Evolutionary conservation across 2,888 invertebrate genomes (phyloP), one percentile per base, ranked within the genome.

Genomic region (Pheosia tremula): DNA sequence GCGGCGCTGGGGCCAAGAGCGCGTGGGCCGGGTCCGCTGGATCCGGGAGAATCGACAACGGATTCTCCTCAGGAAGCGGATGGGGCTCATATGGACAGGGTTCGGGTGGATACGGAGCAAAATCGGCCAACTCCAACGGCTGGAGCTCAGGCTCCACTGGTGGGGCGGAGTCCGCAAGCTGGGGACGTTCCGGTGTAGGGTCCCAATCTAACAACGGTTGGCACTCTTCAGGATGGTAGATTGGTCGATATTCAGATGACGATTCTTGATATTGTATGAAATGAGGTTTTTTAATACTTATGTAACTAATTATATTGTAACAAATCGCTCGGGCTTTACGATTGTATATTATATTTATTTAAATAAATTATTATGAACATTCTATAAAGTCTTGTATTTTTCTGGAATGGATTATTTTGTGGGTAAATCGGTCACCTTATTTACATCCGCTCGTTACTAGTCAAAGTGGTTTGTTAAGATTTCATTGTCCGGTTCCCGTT

Each of bases 221-320:
- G 75, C 70, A 78, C 57, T 71, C 73, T 9, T 67, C 72, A 0
- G 59, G 59, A 47, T 76, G 68, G 71, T 78, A 60, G 56, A 58
- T 39, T 9, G 13, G 38, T 5, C 10, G 50, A 8, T 55, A 39
- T 4, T 41, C 11, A 24, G 39, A 38, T 45, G n/a, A 3, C 11
- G n/a, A 47, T 47, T 5, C 47, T 47, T n/a, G 11, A n/a, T 47
- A 47, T 5, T n/a, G n/a, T 1, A 5, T n/a, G 5, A 0, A 47
- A 47, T n/a, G 47, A 47, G 47, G 0, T 47, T 47, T 47, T 47
- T 47, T n/a, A n/a, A 5, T 11, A n/a, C 6, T n/a, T 47, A 24
- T 41, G 41, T 41, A 41, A 41, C 41, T 41, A 7, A 41, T 3
- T 41, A 41, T 7, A 5, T 8, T 41, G 41, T 41, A 7, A 41